Conservation (phyloP, 2,888 invertebrate genomes). For the Clitarchus hookeri region DNA sequence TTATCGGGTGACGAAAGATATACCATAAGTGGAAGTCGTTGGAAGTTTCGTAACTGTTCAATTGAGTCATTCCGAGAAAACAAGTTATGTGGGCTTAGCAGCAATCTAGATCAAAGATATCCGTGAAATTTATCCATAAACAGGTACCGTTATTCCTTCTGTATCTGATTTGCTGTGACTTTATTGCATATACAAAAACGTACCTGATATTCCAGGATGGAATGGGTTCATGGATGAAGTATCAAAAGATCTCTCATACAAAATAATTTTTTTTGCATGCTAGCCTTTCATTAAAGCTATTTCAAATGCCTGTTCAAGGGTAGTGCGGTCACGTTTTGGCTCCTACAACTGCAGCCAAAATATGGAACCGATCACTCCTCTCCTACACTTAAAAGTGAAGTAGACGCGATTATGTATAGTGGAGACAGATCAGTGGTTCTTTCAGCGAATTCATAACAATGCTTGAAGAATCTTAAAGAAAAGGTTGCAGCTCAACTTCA, state of each 20-base stretch:
- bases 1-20: not conserved
- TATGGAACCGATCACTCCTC: not conserved
- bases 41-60: not conserved
- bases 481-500: not conserved
- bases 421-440: constrained; percentile 23
- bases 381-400: not conserved
- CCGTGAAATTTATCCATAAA: not conserved
- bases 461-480: constrained; percentile 2
- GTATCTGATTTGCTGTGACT: not conserved
- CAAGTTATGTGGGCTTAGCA: not conserved
- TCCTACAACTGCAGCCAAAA: not conserved
- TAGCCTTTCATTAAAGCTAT: not conserved
- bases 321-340: not conserved
- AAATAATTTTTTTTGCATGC: not conserved
- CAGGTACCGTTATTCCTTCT: not conserved
- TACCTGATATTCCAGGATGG: not conserved
- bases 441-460: not conserved
- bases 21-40: not conserved
- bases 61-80: not conserved
- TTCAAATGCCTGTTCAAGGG: not conserved
- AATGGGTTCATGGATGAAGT: constrained; percentile 3
- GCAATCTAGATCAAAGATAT: not conserved
- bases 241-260: not conserved
- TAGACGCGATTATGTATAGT: not conserved
- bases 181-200: not conserved